Evolutionary conservation across 2,797 vertebrate species (phyloP).

Genomic region (Paguma larvata): DNA sequence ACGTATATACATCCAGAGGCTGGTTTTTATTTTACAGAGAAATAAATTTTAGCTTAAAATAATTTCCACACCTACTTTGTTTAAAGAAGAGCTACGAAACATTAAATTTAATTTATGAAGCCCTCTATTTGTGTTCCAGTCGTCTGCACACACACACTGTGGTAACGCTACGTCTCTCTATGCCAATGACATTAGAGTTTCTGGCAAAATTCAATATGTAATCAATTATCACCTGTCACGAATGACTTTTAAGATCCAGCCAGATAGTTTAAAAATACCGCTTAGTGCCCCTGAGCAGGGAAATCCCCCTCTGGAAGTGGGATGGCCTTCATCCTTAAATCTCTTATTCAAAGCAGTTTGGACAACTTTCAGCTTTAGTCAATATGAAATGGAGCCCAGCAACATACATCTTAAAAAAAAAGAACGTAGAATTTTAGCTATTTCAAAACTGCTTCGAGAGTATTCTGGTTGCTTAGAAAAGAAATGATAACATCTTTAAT

Average conservation of each 20-base stretch:
- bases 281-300: slow-evolving; percentile 78
- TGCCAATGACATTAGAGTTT: slow-evolving; percentile 84
- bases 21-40: slow-evolving; percentile 78
- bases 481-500: slow-evolving; percentile 73
- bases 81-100: slow-evolving; percentile 77
- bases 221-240: slow-evolving; percentile 88
- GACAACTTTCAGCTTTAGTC: slow-evolving; percentile 78
- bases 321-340: slow-evolving; percentile 70
- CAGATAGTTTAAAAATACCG: slow-evolving; percentile 82
- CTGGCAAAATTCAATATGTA: slow-evolving; percentile 86
- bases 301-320: slow-evolving; percentile 80
- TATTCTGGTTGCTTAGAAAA: slow-evolving; percentile 65
- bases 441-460: slow-evolving; percentile 74
- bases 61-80: slow-evolving; percentile 81
- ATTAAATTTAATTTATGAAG: slow-evolving; percentile 86
- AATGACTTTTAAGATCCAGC: slow-evolving; percentile 86
- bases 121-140: slow-evolving; percentile 76
- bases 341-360: slow-evolving; percentile 80
- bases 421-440: slow-evolving; percentile 60
- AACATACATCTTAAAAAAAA: slow-evolving; percentile 65
- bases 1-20: slow-evolving; percentile 27
- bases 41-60: slow-evolving; percentile 82
- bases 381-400: slow-evolving; percentile 65
- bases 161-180: slow-evolving; percentile 77
- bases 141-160: slow-evolving; percentile 57